phyloP scores from a whole-genome alignment of 2,797 vertebrate species.

The Sebastes nivosus region DNA sequence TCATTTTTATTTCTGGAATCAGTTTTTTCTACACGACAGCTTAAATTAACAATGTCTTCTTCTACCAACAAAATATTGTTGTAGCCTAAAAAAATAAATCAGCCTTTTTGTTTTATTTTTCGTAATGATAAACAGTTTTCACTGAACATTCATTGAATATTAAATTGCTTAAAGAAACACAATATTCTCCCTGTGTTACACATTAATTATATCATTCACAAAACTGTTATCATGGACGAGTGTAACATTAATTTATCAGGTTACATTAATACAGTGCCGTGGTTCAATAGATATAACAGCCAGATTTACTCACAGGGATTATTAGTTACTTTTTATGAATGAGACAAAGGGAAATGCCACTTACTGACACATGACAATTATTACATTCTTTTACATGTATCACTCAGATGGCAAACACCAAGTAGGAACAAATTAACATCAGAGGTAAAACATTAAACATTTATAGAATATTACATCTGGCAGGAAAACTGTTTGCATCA shows the following conservation, averaged over 20 bases:
- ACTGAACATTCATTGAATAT: constrained; percentile 33
- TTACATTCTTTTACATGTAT: constrained; percentile 36
- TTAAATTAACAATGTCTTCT: constrained; percentile 9
- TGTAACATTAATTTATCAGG: not conserved
- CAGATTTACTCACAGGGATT: not conserved
- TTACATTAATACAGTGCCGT: not conserved
- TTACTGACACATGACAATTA: constrained; percentile 6
- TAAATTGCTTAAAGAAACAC: constrained; percentile 4
- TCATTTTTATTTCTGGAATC: constrained; percentile 53
- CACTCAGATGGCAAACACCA: constrained; percentile 6
- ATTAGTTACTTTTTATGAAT: not conserved
- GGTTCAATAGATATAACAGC: not conserved
- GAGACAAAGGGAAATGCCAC: not conserved
- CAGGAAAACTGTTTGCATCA: constrained; percentile 41
- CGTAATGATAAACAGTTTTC: constrained; percentile 14
- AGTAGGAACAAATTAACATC: constrained; percentile 10
- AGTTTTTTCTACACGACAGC: constrained; percentile 21
- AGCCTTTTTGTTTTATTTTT: constrained; percentile 22
- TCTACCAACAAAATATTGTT: constrained; percentile 42
- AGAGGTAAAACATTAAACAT: constrained; percentile 34
- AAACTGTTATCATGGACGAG: not conserved
- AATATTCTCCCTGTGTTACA: constrained; percentile 14
- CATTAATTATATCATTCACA: constrained; percentile 2
- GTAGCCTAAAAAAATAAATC: constrained; percentile 61
- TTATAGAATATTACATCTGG: constrained; percentile 22